Evolutionary conservation across 2,797 vertebrate species (phyloP).

Genomic region (Otolemur crassicaudatus): DNA sequence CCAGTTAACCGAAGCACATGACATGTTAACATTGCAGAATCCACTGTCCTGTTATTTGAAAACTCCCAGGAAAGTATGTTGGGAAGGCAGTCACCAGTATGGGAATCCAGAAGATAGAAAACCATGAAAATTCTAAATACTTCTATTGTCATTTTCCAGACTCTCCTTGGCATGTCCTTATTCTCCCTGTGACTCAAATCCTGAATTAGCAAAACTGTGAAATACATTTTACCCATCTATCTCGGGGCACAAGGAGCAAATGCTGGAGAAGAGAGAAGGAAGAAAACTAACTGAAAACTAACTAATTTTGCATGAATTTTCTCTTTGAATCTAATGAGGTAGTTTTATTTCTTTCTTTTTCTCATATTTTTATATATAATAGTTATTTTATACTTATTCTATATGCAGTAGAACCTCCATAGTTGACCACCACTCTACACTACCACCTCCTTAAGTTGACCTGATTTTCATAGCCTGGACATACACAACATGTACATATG

Average conservation of each 20-base stretch:
- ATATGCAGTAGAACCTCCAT: too few species aligned
- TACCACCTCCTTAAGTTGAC: too few species aligned
- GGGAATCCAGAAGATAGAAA: background rate
- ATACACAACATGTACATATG: too few species aligned
- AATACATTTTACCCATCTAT: background rate
- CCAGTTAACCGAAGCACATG: background rate
- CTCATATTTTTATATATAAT: background rate
- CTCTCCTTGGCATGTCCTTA: background rate
- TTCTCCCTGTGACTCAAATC: background rate
- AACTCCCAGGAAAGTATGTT: background rate
- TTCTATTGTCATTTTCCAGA: background rate
- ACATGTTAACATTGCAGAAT: background rate
- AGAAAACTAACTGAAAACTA: background rate
- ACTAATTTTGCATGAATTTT: background rate
- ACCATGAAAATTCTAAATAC: background rate
- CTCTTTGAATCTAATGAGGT: background rate
- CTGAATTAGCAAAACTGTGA: background rate
- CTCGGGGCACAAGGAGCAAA: background rate
- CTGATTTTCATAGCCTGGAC: too few species aligned
- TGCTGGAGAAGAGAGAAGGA: background rate
- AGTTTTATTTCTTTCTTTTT: background rate
- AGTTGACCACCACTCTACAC: too few species aligned
- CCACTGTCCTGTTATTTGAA: background rate
- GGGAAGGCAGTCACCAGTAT: background rate
- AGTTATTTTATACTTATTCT: background rate